Percentiles rank a stretch among this genome's conserved stretches.
Evolutionary conservation across 2,888 invertebrate species (phyloP).

Genomic region (Phaonia tiefii): DNA sequence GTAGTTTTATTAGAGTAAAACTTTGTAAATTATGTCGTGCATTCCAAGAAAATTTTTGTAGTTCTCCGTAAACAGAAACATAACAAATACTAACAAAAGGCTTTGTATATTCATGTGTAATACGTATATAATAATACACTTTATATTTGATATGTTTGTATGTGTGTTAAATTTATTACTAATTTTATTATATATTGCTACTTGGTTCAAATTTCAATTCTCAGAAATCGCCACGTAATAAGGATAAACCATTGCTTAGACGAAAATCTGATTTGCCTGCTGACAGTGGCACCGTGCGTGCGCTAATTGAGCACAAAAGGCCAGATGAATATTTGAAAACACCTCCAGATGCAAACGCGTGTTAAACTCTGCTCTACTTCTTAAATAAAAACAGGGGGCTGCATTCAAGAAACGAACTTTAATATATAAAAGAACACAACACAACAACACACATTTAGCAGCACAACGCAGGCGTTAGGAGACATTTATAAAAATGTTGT

Average conservation of each 20-base stretch:
- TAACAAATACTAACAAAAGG: conserved; percentile 23
- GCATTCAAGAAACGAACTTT: conserved; percentile 23
- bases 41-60: neutral
- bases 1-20: conserved; percentile 35
- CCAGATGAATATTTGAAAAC: conserved; percentile 94
- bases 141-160: conserved; percentile 26
- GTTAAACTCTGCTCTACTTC: conserved; percentile 82
- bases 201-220: conserved; percentile 72
- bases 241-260: conserved; percentile 93
- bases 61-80: neutral
- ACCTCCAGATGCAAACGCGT: conserved; percentile 92
- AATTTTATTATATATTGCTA: conserved; percentile 46
- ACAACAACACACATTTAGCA: conserved; percentile 29
- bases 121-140: conserved; percentile 16
- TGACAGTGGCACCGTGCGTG: conserved; percentile 94
- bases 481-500: conserved; percentile 19
- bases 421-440: neutral
- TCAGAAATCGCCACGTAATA: conserved; percentile 82
- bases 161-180: conserved; percentile 43
- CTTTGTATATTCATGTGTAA: conserved; percentile 6
- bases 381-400: conserved; percentile 24
- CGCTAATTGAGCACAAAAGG: conserved; percentile 94
- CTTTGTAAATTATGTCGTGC: conserved; percentile 22
- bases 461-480: conserved; percentile 63
- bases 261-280: conserved; percentile 98